Evolutionary conservation across 2,113 vertebrate species (phyloP).

Genomic region (Pituophis catenifer): DNA sequence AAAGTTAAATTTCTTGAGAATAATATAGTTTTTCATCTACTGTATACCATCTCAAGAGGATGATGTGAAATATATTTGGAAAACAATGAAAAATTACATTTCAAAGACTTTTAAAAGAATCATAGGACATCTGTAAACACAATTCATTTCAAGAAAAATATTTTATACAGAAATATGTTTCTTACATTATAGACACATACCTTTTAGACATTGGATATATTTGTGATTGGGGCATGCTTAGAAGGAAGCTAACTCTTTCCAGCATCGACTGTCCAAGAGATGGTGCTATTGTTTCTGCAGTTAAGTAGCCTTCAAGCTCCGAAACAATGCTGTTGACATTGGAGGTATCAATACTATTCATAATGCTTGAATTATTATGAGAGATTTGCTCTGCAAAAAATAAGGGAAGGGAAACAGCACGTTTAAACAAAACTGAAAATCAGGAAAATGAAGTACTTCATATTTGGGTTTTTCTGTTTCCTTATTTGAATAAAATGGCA

Average conservation of each 20-base stretch:
- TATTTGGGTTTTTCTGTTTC: not conserved
- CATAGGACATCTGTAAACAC: not conserved
- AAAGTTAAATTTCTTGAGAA: not conserved
- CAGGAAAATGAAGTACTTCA: not conserved
- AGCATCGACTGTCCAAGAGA: constrained; percentile 67
- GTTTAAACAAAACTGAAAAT: constrained; percentile 21
- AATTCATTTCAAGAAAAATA: not conserved
- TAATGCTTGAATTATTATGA: constrained; percentile 12
- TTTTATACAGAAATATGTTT: not conserved
- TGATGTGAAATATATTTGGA: not conserved
- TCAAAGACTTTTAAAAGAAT: not conserved
- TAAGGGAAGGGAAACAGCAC: constrained; percentile 15
- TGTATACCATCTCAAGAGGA: not conserved
- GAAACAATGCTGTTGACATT: constrained; percentile 73
- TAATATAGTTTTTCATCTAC: not conserved
- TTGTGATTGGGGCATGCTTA: constrained; percentile 64
- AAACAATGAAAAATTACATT: not conserved
- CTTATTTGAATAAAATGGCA: not conserved
- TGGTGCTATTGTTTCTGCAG: constrained; percentile 67
- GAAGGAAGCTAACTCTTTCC: constrained; percentile 74
- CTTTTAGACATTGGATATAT: constrained; percentile 76
- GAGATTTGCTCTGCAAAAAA: constrained; percentile 56
- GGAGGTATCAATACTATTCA: constrained; percentile 54
- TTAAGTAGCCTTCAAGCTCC: constrained; percentile 73
- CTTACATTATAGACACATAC: constrained; percentile 60